These are phyloP conservation scores for Ornithorhynchus anatinus DNA, from an alignment of 2,113 vertebrate genomes.

Conservation along the genomic window DNA sequence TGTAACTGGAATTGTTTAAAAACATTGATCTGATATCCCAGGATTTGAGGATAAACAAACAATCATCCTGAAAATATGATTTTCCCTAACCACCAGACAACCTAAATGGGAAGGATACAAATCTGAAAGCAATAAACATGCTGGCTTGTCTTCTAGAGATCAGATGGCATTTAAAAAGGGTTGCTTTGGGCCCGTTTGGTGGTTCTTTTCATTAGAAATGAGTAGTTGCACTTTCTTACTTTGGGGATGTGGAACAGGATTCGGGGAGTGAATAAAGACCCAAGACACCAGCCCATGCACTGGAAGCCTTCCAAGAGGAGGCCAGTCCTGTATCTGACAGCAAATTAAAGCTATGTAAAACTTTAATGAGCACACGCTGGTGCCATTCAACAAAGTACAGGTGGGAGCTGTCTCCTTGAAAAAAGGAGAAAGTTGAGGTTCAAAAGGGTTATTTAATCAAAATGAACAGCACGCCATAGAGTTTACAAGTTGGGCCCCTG, in stretches of 20 bases:
- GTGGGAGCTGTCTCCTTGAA: slow-evolving; percentile 9
- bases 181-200: background rate
- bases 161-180: background rate
- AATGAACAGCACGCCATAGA: slow-evolving; percentile 18
- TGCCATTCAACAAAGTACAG: slow-evolving; percentile 21
- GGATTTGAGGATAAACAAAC: slow-evolving; percentile 10
- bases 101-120: slow-evolving; percentile 3
- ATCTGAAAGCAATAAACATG: slow-evolving; percentile 13
- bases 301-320: background rate
- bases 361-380: background rate
- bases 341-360: slow-evolving; percentile 34
- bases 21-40: background rate
- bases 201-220: slow-evolving; percentile 2
- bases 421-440: slow-evolving; percentile 26
- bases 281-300: background rate
- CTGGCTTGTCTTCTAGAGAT: slow-evolving; percentile 1
- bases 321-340: background rate
- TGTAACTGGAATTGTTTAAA: slow-evolving; percentile 14
- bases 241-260: background rate
- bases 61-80: background rate
- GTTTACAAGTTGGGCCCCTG: background rate
- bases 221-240: background rate
- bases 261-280: background rate
- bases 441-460: slow-evolving; percentile 44
- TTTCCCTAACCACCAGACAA: background rate